Percentiles rank a stretch among this genome's conserved stretches.
Conservation (phyloP, 2,113 vertebrate species). For the Lipophrys pholis region DNA sequence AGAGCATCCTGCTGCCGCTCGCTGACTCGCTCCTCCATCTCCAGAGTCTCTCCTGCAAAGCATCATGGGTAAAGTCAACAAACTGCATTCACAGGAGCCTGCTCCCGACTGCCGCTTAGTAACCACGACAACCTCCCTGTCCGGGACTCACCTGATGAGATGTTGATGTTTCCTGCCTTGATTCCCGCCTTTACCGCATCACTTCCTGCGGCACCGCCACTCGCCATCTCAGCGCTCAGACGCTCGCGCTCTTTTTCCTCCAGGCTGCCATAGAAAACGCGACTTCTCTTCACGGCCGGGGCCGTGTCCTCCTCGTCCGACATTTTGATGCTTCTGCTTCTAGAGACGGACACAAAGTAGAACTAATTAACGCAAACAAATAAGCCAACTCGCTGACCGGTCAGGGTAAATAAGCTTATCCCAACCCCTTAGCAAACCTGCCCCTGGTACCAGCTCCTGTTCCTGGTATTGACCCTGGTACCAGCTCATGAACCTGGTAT, state of each 20-base stretch:
- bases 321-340: constrained; percentile 46
- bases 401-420: too few species aligned
- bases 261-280: constrained; percentile 95
- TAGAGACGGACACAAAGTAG: neutral
- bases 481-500: too few species aligned
- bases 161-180: constrained; percentile 95
- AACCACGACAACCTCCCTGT: neutral
- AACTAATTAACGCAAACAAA: neutral
- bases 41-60: constrained; percentile 90
- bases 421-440: too few species aligned
- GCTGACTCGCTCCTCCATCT: constrained; percentile 94
- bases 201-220: constrained; percentile 30
- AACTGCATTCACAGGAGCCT: too few species aligned
- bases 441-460: too few species aligned
- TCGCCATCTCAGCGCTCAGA: constrained; percentile 77
- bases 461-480: too few species aligned
- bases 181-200: constrained; percentile 91
- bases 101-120: too few species aligned
- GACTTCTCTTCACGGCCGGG: constrained; percentile 84
- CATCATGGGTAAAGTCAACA: constrained; percentile 1
- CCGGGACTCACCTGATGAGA: constrained; percentile 86
- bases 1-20: constrained; percentile 94
- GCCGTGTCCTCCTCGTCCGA: constrained; percentile 87
- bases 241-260: constrained; percentile 95
- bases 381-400: too few species aligned